A percentile compares a stretch with the other conserved stretches of the same genome.
These are phyloP conservation scores for Chrysogorgia sp. DNA, from an alignment of 92 coral and sea anemone species.

Conservation along the genomic window DNA sequence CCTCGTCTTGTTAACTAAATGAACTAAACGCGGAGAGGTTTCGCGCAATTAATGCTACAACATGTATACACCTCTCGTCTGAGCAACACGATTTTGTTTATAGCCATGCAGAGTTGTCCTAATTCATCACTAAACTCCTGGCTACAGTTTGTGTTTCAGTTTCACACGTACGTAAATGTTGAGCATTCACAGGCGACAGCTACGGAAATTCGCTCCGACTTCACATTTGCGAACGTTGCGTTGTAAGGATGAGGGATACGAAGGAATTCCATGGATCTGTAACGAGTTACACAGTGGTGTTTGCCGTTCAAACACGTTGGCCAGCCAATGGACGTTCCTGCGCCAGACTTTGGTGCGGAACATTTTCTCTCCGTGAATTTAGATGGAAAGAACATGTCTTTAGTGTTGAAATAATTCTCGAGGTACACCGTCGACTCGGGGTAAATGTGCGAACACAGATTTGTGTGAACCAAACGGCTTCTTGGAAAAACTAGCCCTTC, in stretches of 20 bases:
- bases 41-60: too few species aligned
- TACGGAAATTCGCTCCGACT: background rate
- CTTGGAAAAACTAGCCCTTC: background rate
- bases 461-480: slow-evolving; percentile 11
- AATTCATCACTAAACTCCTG: background rate
- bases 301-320: slow-evolving; percentile 26
- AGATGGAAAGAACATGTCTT: slow-evolving; percentile 29
- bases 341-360: background rate
- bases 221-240: slow-evolving; percentile 3
- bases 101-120: background rate
- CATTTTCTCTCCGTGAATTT: slow-evolving; percentile 32
- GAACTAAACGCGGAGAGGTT: too few species aligned
- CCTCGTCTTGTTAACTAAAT: too few species aligned
- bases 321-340: background rate
- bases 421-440: slow-evolving; percentile 27
- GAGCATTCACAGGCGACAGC: slow-evolving; percentile 50
- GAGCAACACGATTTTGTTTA: too few species aligned
- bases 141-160: background rate
- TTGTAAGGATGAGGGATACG: slow-evolving; percentile 20
- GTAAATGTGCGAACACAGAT: slow-evolving; percentile 5
- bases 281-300: slow-evolving; percentile 29
- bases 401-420: slow-evolving; percentile 29
- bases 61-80: too few species aligned
- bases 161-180: background rate
- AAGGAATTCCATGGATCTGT: slow-evolving; percentile 21